Evolutionary conservation across 1,140 invertebrate species (phyloP), one percentile per base, ranked within the genome.

Genomic region (Yoshiicerus persimilis): DNA sequence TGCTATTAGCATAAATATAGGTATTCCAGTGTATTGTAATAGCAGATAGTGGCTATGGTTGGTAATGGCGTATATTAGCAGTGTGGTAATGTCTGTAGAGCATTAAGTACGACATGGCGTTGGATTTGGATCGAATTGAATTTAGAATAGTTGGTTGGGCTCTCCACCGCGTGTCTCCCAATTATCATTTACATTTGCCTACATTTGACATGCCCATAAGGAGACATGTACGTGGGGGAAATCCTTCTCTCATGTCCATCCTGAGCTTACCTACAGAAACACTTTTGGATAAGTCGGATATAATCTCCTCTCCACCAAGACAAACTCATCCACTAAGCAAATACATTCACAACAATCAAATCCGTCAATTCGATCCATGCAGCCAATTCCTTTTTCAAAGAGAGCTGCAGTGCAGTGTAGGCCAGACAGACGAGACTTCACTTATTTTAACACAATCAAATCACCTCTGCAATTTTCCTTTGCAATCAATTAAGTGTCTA

Each of bases 141-240:
- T 32, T 30, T 70, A 30, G 25, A 27, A 70, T 20, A 16, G 41
- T 30, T 70, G 66, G 47, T 56, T 56, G 16, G 47, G 47, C 47
- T 56, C 47, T 56, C 47, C 23, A 70, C 75, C n/a, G 75, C 75
- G 32, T 80, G 75, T 80, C 75, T 80, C 23, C 75, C 75, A 80
- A 80, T 80, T 80, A 80, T 80, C 75, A 80, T 80, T 80, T 80
- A 80, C 75, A 80, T 80, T 80, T 80, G 75, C 75, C 75, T 80
- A 80, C 75, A 80, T 80, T 80, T 80, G 75, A 80, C 75, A 80
- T 80, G 75, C 34, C 75, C 75, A 80, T 36, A 80, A 80, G n/a
- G 75, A n/a, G 75, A 80, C 1, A 38, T 80, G 16, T 80, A 80
- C 75, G 75, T 80, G 75, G 75, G 75, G 75, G 75, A 80, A 80